phyloP scores from a whole-genome alignment of 2,888 invertebrate genomes.

The Cryptops parisi region DNA sequence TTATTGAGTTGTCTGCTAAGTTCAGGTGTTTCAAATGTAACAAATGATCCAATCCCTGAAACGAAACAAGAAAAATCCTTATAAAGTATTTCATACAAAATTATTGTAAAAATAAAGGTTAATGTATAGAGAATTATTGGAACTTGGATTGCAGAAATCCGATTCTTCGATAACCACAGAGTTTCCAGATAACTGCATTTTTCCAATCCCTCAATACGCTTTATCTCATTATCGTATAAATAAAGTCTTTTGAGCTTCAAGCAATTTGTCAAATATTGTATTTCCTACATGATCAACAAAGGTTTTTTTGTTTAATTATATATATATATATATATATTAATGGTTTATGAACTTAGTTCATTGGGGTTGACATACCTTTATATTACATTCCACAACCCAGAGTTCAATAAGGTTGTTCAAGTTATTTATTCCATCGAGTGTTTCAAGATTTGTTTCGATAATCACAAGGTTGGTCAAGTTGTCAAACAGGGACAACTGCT shows the following conservation, averaged over 20 bases:
- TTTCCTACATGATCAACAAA: background rate
- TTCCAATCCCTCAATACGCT: background rate
- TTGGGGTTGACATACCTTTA: constrained; percentile 1
- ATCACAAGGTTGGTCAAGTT: constrained; percentile 3
- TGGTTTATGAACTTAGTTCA: background rate
- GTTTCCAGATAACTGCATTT: constrained; percentile 5
- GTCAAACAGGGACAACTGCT: background rate
- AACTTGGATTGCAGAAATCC: constrained; percentile 4
- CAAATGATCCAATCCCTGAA: constrained; percentile 2
- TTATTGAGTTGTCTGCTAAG: constrained; percentile 4
- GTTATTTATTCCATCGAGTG: background rate
- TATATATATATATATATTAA: background rate
- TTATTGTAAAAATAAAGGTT: background rate
- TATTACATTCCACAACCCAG: constrained; percentile 6
- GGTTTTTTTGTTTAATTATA: background rate
- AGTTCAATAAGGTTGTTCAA: background rate
- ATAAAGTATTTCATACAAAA: background rate
- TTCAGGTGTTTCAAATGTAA: constrained; percentile 6
- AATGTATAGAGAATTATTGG: background rate
- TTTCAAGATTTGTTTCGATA: background rate
- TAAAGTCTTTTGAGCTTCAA: background rate
- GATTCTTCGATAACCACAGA: constrained; percentile 5
- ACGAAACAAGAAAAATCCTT: background rate
- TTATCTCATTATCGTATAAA: constrained; percentile 1
- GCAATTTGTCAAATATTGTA: background rate